Percentiles rank a stretch among this genome's conserved stretches.
phyloP scores from a whole-genome alignment of 2,113 vertebrate genomes.

The Zosterops borbonicus region DNA sequence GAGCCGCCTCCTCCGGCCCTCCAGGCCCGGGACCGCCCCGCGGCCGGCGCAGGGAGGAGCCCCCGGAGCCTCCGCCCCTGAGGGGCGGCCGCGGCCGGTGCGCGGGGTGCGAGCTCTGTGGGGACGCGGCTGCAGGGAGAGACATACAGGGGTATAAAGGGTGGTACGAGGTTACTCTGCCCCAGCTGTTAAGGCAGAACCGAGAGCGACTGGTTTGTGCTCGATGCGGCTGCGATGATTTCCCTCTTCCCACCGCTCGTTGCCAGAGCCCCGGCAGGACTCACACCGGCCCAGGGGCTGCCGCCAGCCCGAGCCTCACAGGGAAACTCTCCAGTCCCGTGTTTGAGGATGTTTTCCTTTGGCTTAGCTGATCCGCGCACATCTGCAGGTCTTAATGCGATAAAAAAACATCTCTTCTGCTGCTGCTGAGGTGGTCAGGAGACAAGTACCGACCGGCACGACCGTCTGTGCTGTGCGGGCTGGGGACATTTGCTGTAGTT shows the following conservation, averaged over 20 bases:
- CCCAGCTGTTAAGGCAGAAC: background rate
- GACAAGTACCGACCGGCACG: rapidly evolving
- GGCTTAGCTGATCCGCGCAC: background rate
- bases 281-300: rapidly evolving
- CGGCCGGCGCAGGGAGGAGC: background rate
- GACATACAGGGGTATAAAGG: rapidly evolving
- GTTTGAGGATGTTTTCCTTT: background rate
- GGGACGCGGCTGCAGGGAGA: rapidly evolving
- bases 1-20: background rate
- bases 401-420: background rate
- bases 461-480: rapidly evolving
- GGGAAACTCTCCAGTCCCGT: too few species aligned
- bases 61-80: background rate
- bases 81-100: background rate
- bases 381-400: background rate
- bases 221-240: rapidly evolving
- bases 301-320: background rate
- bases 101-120: rapidly evolving
- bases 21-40: background rate
- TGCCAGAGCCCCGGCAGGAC: too few species aligned
- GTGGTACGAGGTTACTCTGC: background rate
- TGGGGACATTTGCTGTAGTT: rapidly evolving
- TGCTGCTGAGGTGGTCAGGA: background rate
- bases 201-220: background rate
- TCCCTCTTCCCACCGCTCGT: rapidly evolving